Conservation (phyloP, 2,888 invertebrate genomes). For the Microplitis manilae region DNA sequence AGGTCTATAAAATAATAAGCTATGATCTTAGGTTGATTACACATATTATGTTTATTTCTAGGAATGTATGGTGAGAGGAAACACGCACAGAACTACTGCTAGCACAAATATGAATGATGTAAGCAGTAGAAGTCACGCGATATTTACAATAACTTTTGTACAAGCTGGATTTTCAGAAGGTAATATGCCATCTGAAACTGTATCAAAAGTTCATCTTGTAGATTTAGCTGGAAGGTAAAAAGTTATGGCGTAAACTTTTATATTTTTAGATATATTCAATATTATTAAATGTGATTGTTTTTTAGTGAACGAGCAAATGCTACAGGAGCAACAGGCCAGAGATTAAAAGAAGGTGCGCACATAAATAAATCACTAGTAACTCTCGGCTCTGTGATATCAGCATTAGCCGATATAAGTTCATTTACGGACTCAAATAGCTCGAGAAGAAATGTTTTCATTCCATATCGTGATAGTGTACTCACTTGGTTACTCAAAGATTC, state of each 20-base stretch:
- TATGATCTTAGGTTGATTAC: neutral
- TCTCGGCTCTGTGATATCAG: conserved; percentile 89
- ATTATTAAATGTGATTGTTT: conserved; percentile 2
- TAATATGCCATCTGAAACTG: conserved; percentile 91
- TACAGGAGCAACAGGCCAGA: conserved; percentile 91
- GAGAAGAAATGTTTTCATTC: conserved; percentile 79
- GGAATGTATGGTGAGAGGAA: conserved; percentile 86
- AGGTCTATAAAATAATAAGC: conserved; percentile 21
- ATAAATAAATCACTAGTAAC: conserved; percentile 93
- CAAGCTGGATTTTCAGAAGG: conserved; percentile 85
- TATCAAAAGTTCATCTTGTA: conserved; percentile 90
- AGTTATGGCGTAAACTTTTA: neutral
- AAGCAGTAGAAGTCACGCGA: conserved; percentile 92
- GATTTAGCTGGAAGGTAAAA: conserved; percentile 88
- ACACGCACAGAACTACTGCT: conserved; percentile 87
- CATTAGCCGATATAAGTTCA: conserved; percentile 81
- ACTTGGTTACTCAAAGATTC: conserved; percentile 93
- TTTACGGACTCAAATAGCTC: conserved; percentile 68
- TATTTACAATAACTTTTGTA: conserved; percentile 91
- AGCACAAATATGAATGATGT: conserved; percentile 95
- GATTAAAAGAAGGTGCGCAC: conserved; percentile 91
- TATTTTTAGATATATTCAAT: conserved; percentile 20
- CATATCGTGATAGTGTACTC: conserved; percentile 89
- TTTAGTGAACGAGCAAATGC: conserved; percentile 88
- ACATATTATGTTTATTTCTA: conserved; percentile 63